Evolutionary conservation across 2,888 invertebrate genomes (phyloP).

Genomic region (Drosophila sordidula): DNA sequence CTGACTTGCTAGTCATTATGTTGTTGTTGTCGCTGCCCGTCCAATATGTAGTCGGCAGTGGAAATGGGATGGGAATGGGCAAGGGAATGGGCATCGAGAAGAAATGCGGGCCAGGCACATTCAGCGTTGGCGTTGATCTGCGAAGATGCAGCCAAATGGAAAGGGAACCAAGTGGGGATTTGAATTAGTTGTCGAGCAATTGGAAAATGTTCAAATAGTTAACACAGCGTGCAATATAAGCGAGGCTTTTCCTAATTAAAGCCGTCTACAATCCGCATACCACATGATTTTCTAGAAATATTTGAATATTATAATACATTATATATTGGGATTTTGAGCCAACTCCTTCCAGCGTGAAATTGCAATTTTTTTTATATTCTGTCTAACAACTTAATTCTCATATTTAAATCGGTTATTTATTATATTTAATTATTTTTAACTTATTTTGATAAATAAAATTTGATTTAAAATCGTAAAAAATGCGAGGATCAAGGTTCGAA

Average conservation of each 20-base stretch:
- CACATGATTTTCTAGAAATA: neutral
- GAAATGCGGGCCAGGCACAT: constrained; percentile 49
- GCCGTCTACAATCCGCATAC: neutral
- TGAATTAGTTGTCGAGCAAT: constrained; percentile 16
- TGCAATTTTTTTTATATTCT: too few relatives aligned
- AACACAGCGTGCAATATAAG: neutral
- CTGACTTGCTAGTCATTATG: constrained; percentile 58
- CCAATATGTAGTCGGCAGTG: constrained; percentile 28
- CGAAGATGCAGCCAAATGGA: constrained; percentile 42
- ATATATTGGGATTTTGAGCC: too few relatives aligned
- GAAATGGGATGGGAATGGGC: constrained; percentile 10
- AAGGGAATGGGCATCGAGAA: constrained; percentile 14
- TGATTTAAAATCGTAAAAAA: too few relatives aligned
- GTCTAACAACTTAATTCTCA: too few relatives aligned
- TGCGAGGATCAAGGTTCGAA: too few relatives aligned
- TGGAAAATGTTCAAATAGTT: constrained; percentile 1
- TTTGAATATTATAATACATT: too few relatives aligned
- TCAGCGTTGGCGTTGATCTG: constrained; percentile 48
- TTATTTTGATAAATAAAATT: too few relatives aligned
- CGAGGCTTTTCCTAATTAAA: neutral
- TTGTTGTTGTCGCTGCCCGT: constrained; percentile 36
- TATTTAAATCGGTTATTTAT: too few relatives aligned
- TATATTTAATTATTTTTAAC: too few relatives aligned
- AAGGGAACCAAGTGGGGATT: constrained; percentile 23
- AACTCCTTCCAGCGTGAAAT: too few relatives aligned